A percentile compares a stretch with the other conserved stretches of the same genome.
phyloP scores from a whole-genome alignment of 2,113 vertebrate genomes.

The Hemicordylus capensis region DNA sequence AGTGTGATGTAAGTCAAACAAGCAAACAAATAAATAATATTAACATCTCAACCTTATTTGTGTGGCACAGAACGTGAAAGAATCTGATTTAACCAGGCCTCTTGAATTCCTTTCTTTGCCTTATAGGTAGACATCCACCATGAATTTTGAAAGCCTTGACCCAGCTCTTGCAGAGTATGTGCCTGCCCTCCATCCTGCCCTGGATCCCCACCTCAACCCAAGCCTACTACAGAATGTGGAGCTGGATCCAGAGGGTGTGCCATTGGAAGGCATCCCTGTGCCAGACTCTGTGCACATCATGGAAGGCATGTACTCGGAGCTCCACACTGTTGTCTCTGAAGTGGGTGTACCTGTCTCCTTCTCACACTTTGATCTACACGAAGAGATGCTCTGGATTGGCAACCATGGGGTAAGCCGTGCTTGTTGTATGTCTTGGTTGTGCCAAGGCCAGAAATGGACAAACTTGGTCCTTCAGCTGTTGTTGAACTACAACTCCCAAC shows the following conservation, averaged over 20 bases:
- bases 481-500: too few species aligned
- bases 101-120: neutral
- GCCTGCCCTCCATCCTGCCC: constrained; percentile 72
- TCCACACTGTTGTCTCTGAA: constrained; percentile 93
- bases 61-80: too few species aligned
- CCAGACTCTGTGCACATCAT: constrained; percentile 89
- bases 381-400: constrained; percentile 97
- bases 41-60: neutral
- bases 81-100: neutral
- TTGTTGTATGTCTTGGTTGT: neutral
- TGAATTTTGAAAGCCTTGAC: constrained; percentile 94
- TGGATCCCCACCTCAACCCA: constrained; percentile 89
- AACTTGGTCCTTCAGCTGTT: too few species aligned
- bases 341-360: constrained; percentile 92
- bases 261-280: constrained; percentile 78
- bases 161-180: constrained; percentile 88
- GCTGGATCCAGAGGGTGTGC: constrained; percentile 85
- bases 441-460: too few species aligned
- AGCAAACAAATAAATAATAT: too few species aligned
- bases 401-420: constrained; percentile 89
- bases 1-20: too few species aligned
- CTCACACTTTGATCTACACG: constrained; percentile 93
- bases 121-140: constrained; percentile 63
- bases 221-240: constrained; percentile 89
- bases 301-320: constrained; percentile 96